A percentile compares a stretch with the other conserved stretches of the same genome.
phyloP scores from a whole-genome alignment of 2,797 vertebrate genomes.

The Cynodonichthys magdalenae region DNA sequence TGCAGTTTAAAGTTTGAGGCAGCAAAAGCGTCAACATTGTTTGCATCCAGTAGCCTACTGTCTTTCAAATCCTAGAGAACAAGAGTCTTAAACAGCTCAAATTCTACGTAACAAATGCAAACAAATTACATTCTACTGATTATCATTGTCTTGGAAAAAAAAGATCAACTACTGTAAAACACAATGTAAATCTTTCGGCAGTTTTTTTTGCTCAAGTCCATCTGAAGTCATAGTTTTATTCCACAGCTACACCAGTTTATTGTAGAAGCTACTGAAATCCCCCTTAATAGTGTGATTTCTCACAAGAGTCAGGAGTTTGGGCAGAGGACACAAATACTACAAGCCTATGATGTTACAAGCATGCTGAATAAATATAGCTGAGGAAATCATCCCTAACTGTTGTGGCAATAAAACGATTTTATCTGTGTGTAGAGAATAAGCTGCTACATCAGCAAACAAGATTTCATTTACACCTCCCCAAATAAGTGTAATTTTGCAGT shows the following conservation, averaged over 20 bases:
- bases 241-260: slow-evolving; percentile 34
- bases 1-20: slow-evolving; percentile 44
- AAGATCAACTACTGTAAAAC: slow-evolving; percentile 43
- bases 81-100: slow-evolving; percentile 44
- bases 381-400: slow-evolving; percentile 35
- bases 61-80: slow-evolving; percentile 31
- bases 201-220: slow-evolving; percentile 30
- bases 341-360: slow-evolving; percentile 31
- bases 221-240: slow-evolving; percentile 38
- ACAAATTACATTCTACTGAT: slow-evolving; percentile 59
- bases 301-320: slow-evolving; percentile 19
- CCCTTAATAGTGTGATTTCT: slow-evolving; percentile 33
- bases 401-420: slow-evolving; percentile 45
- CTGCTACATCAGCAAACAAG: slow-evolving; percentile 49
- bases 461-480: slow-evolving; percentile 20
- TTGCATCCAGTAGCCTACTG: slow-evolving; percentile 21
- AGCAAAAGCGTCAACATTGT: slow-evolving; percentile 32
- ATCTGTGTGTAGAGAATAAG: slow-evolving; percentile 46
- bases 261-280: slow-evolving; percentile 33
- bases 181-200: slow-evolving; percentile 49
- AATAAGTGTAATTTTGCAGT: slow-evolving; percentile 44
- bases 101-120: slow-evolving; percentile 57
- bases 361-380: slow-evolving; percentile 49
- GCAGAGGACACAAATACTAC: slow-evolving; percentile 22
- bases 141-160: slow-evolving; percentile 50